A percentile compares a stretch with the other conserved stretches of the same genome.
Evolutionary conservation across 2,797 vertebrate species (phyloP).

Genomic region (Pseudochirops corinnae): DNA sequence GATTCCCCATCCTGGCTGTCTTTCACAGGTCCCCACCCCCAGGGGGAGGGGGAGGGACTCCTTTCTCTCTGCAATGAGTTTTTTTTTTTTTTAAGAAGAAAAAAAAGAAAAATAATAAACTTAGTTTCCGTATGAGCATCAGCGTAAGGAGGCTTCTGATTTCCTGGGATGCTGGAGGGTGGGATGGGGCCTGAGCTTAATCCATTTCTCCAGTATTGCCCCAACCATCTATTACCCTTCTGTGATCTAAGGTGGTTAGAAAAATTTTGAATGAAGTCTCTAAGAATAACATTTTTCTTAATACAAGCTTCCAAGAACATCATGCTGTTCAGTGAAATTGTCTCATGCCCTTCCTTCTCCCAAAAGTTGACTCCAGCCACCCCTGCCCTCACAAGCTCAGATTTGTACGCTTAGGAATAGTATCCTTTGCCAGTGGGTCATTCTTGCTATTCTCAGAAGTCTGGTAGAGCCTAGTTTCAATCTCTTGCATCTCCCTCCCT

Average conservation of each 20-base stretch:
- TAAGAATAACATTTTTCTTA: constrained; percentile 28
- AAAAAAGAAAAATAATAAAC: constrained; percentile 78
- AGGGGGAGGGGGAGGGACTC: constrained; percentile 71
- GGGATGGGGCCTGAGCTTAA: constrained; percentile 71
- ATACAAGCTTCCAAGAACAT: background rate
- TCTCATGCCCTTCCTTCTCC: background rate
- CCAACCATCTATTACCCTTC: constrained; percentile 43
- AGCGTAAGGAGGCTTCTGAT: constrained; percentile 82
- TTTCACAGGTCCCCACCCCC: constrained; percentile 68
- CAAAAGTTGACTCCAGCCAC: background rate
- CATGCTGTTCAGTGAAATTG: constrained; percentile 12
- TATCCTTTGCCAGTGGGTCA: constrained; percentile 53
- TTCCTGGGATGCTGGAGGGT: constrained; percentile 78
- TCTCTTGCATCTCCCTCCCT: constrained; percentile 50
- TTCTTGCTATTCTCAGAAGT: constrained; percentile 50
- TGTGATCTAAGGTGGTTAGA: constrained; percentile 41
- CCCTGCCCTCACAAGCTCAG: constrained; percentile 11
- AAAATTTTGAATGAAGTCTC: constrained; percentile 51
- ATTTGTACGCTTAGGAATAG: constrained; percentile 6
- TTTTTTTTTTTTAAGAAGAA: constrained; percentile 60
- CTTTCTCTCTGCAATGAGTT: constrained; percentile 72
- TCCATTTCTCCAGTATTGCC: constrained; percentile 51
- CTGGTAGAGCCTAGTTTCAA: constrained; percentile 40
- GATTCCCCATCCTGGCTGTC: constrained; percentile 74
- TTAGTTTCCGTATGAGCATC: constrained; percentile 82